Evolutionary conservation across 2,888 invertebrate species (phyloP).

Genomic region (Idaea straminata): DNA sequence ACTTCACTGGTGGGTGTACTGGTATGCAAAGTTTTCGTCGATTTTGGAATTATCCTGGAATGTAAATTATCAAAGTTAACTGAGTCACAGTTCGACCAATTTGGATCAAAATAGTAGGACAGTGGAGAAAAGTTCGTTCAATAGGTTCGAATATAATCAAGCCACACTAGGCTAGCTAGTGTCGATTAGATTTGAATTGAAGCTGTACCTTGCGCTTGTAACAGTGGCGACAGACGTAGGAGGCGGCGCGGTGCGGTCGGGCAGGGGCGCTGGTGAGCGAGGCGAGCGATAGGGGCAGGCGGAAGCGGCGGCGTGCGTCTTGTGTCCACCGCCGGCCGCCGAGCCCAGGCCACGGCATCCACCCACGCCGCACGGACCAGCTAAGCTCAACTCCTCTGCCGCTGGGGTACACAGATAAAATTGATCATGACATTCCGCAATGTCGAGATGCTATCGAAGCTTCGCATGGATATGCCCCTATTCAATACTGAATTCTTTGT

Average conservation of each 20-base stretch:
- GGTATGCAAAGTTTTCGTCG: background rate
- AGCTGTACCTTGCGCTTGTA: constrained; percentile 7
- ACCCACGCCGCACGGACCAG: constrained; percentile 88
- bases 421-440: background rate
- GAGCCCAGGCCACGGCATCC: constrained; percentile 96
- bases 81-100: too few species aligned
- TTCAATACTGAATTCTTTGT: too few species aligned
- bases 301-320: constrained; percentile 85
- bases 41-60: background rate
- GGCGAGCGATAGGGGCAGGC: constrained; percentile 85
- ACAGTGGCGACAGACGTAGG: constrained; percentile 60
- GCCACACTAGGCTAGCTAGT: constrained; percentile 7
- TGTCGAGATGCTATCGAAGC: too few species aligned
- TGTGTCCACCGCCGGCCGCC: constrained; percentile 86
- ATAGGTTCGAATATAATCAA: too few species aligned
- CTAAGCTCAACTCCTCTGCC: constrained; percentile 81
- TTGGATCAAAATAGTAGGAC: too few species aligned
- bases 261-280: constrained; percentile 32
- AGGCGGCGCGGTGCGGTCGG: constrained; percentile 29
- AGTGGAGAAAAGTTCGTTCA: too few species aligned
- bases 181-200: constrained; percentile 12
- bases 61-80: background rate
- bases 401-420: constrained; percentile 56
- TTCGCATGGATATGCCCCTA: too few species aligned
- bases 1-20: constrained; percentile 58